Conservation (phyloP, 2,888 invertebrate species). For the Callimorpha dominula region DNA sequence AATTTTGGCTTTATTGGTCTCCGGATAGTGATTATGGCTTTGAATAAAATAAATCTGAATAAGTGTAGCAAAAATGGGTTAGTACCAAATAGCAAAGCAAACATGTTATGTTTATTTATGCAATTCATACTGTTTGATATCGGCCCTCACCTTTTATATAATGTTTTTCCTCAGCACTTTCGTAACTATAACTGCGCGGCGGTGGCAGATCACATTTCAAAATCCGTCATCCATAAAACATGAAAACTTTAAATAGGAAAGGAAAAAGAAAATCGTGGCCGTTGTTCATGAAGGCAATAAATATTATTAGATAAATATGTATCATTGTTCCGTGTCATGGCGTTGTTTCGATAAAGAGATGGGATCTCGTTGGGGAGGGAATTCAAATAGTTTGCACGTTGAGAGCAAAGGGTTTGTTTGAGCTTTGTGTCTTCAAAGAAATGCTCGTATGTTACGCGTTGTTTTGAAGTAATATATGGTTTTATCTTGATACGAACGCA, state of each 20-base stretch:
- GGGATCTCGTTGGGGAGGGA: slow-evolving; percentile 58
- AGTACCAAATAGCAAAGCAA: not conserved
- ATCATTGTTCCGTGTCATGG: slow-evolving; percentile 79
- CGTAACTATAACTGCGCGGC: slow-evolving; percentile 37
- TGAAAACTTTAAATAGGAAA: slow-evolving; percentile 82
- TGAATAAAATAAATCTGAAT: slow-evolving; percentile 1
- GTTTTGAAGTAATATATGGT: slow-evolving; percentile 50
- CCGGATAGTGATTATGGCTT: slow-evolving; percentile 9
- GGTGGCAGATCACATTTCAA: slow-evolving; percentile 28
- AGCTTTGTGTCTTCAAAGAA: slow-evolving; percentile 59
- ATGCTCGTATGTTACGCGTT: slow-evolving; percentile 57
- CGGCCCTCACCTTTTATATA: not conserved
- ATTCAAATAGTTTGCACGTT: slow-evolving; percentile 74
- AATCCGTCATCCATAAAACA: slow-evolving; percentile 66
- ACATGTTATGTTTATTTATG: not conserved
- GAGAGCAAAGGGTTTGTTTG: slow-evolving; percentile 55
- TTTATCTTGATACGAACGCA: slow-evolving; percentile 37
- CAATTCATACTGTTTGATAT: not conserved
- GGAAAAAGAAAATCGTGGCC: slow-evolving; percentile 69
- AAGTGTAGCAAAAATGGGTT: not conserved
- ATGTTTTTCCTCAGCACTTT: slow-evolving; percentile 11
- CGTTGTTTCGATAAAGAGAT: slow-evolving; percentile 64
- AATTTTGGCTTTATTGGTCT: slow-evolving; percentile 20
- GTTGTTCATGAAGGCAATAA: slow-evolving; percentile 76
- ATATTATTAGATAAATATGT: slow-evolving; percentile 85